Evolutionary conservation across 2,113 vertebrate species (phyloP), one percentile per base, ranked within the genome.

Genomic region (Onychostoma macrolepis): DNA sequence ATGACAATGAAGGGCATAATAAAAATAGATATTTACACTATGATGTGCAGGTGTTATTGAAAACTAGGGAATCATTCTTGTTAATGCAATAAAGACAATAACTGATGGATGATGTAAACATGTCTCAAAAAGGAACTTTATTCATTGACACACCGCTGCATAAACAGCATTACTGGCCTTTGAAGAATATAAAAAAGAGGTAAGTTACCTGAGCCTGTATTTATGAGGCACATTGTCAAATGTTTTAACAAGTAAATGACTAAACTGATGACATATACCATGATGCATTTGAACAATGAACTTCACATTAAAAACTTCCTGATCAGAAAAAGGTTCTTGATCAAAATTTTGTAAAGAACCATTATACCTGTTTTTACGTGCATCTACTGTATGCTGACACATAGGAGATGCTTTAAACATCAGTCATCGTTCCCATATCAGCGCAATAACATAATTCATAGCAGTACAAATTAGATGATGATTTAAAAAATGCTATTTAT

Each of bases 1-100:
- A 71, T 80, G 45, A 56, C 48, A 82, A 82, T 21, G 21, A 80
- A 80, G 53, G 78, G 45, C 56, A 28, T 19, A 67, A 83, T 83
- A 83, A 82, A 43, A 75, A 83, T 12, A 1, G 9, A 71, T 33
- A 83, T 83, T 83, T 71, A 83, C 28, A 36, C 43, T 50, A 69
- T 71, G 26, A 56, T 4, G 63, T 71, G 26, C 26, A 21, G 17
- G 15, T 77, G 53, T 85, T 41, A 4, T 11, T 86, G 30, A 72
- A 75, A 84, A 19, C 26, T 72, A 71, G 8, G 36, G 33, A 83
- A 15, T 30, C 4, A 8, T 30, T 76, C 24, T 12, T 11, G 36
- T 11, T 11, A n/a, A 77, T 41, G 13, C 50, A 61, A 58, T 79
- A 13, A 61, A 80, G 71, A 74, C 41, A 76, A 76, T 26, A 26